These are phyloP conservation scores for Solea senegalensis DNA, from an alignment of 2,113 vertebrate species.

Conservation along the genomic window DNA sequence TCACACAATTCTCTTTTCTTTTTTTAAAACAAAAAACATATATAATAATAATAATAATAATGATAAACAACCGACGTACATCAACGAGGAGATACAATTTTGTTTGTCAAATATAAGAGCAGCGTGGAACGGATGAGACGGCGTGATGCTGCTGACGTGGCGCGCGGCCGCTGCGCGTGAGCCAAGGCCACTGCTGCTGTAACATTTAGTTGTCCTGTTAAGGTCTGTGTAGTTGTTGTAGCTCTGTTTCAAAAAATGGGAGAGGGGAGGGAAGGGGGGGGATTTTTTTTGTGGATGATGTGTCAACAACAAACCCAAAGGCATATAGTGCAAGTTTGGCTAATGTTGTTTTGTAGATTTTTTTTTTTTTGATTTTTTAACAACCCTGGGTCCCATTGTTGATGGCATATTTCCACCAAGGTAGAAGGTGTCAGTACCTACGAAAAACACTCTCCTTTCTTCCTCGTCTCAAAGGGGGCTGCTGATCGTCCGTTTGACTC, in stretches of 20 bases:
- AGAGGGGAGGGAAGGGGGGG: slow-evolving; percentile 19
- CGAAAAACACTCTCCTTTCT: slow-evolving; percentile 41
- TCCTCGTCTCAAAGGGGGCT: slow-evolving; percentile 25
- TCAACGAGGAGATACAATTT: slow-evolving; percentile 75
- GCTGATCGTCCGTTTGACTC: slow-evolving; percentile 57
- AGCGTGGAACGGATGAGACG: slow-evolving; percentile 70
- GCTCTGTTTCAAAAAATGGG: slow-evolving; percentile 57
- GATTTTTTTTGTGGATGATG: slow-evolving; percentile 46
- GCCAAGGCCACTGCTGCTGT: slow-evolving; percentile 75
- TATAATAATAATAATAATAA: slow-evolving; percentile 28
- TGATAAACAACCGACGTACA: slow-evolving; percentile 60
- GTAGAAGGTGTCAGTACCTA: slow-evolving; percentile 65
- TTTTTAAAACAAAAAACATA: slow-evolving; percentile 55
- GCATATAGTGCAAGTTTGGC: slow-evolving; percentile 83
- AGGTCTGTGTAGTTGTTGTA: slow-evolving; percentile 61
- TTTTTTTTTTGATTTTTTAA: slow-evolving; percentile 31
- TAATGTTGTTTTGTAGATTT: slow-evolving; percentile 68
- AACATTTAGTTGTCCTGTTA: slow-evolving; percentile 65
- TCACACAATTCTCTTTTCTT: slow-evolving; percentile 63
- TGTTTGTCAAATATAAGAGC: slow-evolving; percentile 80
- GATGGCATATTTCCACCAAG: slow-evolving; percentile 67
- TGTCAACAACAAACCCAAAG: slow-evolving; percentile 74
- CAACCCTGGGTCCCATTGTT: slow-evolving; percentile 69
- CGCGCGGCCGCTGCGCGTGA: slow-evolving; percentile 55
- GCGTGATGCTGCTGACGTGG: slow-evolving; percentile 69